These are phyloP conservation scores for Eubucco bourcierii DNA, from an alignment of 2,113 vertebrate species.

Conservation along the genomic window DNA sequence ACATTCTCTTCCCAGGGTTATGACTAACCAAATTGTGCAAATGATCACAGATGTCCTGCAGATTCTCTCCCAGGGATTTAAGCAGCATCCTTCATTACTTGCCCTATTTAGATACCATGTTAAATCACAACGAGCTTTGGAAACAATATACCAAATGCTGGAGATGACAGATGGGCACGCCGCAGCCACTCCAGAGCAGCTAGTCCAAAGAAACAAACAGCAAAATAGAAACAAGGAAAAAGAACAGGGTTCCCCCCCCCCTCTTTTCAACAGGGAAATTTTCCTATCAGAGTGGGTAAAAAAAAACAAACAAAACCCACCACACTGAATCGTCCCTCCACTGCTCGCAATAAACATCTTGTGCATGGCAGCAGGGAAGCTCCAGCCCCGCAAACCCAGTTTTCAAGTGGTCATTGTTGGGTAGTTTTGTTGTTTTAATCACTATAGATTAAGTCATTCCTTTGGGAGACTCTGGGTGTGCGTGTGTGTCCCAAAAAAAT, in stretches of 20 bases:
- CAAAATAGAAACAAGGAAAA: not conserved
- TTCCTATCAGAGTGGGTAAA: not conserved
- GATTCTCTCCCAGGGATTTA: constrained; percentile 42
- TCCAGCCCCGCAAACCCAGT: not conserved
- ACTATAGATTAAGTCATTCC: not conserved
- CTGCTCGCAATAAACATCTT: not conserved
- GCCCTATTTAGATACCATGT: constrained; percentile 69
- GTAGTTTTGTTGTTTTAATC: not conserved
- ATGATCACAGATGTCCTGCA: constrained; percentile 73
- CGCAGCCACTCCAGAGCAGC: constrained; percentile 43
- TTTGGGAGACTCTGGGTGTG: not conserved
- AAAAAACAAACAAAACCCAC: not conserved
- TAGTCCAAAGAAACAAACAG: constrained; percentile 20
- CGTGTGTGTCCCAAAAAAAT: not conserved
- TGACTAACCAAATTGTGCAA: constrained; percentile 26
- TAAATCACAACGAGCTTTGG: constrained; percentile 63
- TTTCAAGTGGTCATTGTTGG: not conserved
- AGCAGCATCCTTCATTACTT: constrained; percentile 40
- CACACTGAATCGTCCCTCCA: not conserved
- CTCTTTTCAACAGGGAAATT: not conserved
- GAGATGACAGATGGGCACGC: constrained; percentile 56
- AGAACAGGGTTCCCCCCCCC: not conserved
- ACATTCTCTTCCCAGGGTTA: not conserved
- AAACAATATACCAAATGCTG: constrained; percentile 48
- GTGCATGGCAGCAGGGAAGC: not conserved